Conservation (phyloP, 2,888 invertebrate genomes). For the Hybos culiciformis region DNA sequence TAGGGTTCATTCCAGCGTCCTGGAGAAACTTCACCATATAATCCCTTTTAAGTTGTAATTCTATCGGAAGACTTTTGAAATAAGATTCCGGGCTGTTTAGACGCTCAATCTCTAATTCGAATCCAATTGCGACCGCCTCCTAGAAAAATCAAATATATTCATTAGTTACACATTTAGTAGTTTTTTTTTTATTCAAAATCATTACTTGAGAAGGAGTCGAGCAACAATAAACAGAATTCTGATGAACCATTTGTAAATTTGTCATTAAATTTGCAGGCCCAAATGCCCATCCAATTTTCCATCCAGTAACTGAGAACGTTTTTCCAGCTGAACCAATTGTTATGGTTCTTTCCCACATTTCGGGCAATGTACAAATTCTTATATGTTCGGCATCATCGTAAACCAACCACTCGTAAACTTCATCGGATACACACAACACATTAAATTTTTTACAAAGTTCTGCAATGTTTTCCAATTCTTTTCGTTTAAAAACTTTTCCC, state of each 20-base stretch:
- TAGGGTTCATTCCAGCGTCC: slow-evolving; percentile 78
- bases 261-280: slow-evolving; percentile 68
- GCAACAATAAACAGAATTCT: slow-evolving; percentile 87
- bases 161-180: background rate
- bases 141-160: slow-evolving; percentile 24
- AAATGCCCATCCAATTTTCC: slow-evolving; percentile 95
- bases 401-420: slow-evolving; percentile 97
- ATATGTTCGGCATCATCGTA: slow-evolving; percentile 72
- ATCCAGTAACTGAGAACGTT: slow-evolving; percentile 94
- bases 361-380: slow-evolving; percentile 89
- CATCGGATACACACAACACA: slow-evolving; percentile 84
- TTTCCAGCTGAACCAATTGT: slow-evolving; percentile 97
- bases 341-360: slow-evolving; percentile 95
- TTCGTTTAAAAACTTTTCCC: slow-evolving; percentile 61
- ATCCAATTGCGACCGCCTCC: slow-evolving; percentile 83
- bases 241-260: slow-evolving; percentile 80
- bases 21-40: slow-evolving; percentile 57
- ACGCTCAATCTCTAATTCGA: slow-evolving; percentile 69
- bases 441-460: slow-evolving; percentile 84
- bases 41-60: slow-evolving; percentile 66
- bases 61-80: slow-evolving; percentile 58
- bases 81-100: slow-evolving; percentile 66
- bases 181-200: too few relatives aligned
- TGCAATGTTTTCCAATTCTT: slow-evolving; percentile 66
- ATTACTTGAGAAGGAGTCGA: slow-evolving; percentile 69